Conservation (phyloP, 1,140 invertebrate genomes). For the Aphaenogaster rudis region DNA sequence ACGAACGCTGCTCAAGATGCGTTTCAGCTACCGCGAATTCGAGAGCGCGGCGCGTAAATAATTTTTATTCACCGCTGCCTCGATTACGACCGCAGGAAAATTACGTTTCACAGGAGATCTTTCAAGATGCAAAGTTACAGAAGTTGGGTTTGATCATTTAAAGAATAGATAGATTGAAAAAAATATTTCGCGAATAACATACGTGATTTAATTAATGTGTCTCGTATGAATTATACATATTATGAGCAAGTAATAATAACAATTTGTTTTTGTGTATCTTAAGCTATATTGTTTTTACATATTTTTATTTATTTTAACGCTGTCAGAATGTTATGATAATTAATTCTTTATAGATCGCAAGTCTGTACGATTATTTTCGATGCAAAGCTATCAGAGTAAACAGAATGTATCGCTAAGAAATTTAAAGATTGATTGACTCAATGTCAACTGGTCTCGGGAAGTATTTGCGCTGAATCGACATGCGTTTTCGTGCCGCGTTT, state of each 20-base stretch:
- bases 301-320: not conserved
- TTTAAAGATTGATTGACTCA: not conserved
- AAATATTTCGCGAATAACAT: not conserved
- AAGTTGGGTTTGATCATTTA: not conserved
- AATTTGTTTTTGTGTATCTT: not conserved
- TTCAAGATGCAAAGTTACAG: not conserved
- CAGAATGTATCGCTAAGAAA: not conserved
- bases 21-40: slow-evolving; percentile 19
- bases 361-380: not conserved
- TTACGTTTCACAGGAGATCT: not conserved
- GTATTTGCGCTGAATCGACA: slow-evolving; percentile 28
- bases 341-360: not conserved
- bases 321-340: not conserved
- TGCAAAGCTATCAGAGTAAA: not conserved
- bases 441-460: not conserved
- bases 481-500: slow-evolving; percentile 5
- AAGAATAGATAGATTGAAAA: not conserved
- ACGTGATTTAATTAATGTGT: not conserved
- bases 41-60: not conserved
- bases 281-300: not conserved
- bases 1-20: slow-evolving; percentile 47
- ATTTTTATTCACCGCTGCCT: slow-evolving; percentile 19
- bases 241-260: not conserved
- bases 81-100: not conserved
- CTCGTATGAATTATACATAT: not conserved